Evolutionary conservation across 2,888 invertebrate genomes (phyloP).

Genomic region (Lasioglossum malachurum): DNA sequence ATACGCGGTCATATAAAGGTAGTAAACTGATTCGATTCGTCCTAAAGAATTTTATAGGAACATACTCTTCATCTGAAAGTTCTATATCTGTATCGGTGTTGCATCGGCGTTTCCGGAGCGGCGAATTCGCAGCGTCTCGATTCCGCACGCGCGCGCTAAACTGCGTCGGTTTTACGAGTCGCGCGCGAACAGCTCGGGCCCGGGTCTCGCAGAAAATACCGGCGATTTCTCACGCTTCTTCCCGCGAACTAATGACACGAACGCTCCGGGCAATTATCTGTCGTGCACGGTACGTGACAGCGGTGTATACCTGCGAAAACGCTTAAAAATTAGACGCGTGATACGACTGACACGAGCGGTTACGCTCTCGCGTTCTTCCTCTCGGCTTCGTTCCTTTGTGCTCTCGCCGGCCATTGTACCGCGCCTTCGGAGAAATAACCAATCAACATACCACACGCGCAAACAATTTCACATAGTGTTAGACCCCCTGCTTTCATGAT

Average conservation of each 20-base stretch:
- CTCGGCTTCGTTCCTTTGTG: conserved; percentile 9
- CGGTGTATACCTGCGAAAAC: conserved; percentile 30
- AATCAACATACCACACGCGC: conserved; percentile 10
- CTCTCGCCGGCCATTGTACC: conserved; percentile 4
- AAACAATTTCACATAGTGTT: background rate
- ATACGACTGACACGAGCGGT: conserved; percentile 19
- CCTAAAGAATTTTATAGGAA: background rate
- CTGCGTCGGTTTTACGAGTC: background rate
- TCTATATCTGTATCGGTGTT: background rate
- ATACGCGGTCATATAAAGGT: background rate
- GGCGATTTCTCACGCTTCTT: conserved; percentile 43
- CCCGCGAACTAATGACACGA: conserved; percentile 31
- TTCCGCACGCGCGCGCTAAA: background rate
- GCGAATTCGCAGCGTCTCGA: background rate
- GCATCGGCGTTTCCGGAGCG: background rate
- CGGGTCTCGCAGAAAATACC: conserved; percentile 19
- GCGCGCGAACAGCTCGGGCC: conserved; percentile 4
- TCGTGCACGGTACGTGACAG: conserved; percentile 41
- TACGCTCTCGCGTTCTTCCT: conserved; percentile 7
- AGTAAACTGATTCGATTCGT: background rate
- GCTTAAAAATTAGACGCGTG: conserved; percentile 23
- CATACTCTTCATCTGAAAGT: background rate
- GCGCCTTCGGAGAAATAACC: conserved; percentile 17
- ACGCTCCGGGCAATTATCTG: conserved; percentile 36
- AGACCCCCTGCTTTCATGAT: background rate